Evolutionary conservation across 1,140 invertebrate species (phyloP).

Genomic region (Leptinotarsa lineolata): DNA sequence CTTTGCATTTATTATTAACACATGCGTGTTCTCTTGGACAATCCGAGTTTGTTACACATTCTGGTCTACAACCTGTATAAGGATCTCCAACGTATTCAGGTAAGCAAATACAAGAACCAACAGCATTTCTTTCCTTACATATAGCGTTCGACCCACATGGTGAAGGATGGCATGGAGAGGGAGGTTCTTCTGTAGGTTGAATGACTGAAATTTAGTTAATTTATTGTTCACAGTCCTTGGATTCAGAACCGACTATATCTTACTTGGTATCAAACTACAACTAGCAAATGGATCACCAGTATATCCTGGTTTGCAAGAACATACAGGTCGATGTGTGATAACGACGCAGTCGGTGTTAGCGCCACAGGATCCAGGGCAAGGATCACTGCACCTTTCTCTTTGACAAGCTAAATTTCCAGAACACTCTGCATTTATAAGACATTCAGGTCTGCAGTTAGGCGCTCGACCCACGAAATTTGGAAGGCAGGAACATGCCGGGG

Average conservation of each 20-base stretch:
- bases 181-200: slow-evolving; percentile 46
- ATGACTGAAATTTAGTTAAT: slow-evolving; percentile 32
- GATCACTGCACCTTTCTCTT: slow-evolving; percentile 67
- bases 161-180: slow-evolving; percentile 70
- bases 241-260: slow-evolving; percentile 18
- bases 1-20: slow-evolving; percentile 69
- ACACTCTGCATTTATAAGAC: slow-evolving; percentile 69
- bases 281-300: slow-evolving; percentile 67
- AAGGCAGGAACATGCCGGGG: slow-evolving; percentile 67
- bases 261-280: slow-evolving; percentile 59
- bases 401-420: slow-evolving; percentile 65
- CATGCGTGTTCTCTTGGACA: slow-evolving; percentile 71
- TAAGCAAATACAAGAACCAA: slow-evolving; percentile 72
- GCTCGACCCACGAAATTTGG: slow-evolving; percentile 63
- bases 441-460: slow-evolving; percentile 69
- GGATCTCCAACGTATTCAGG: slow-evolving; percentile 76
- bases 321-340: slow-evolving; percentile 66
- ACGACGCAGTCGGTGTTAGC: slow-evolving; percentile 65
- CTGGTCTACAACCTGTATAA: slow-evolving; percentile 72
- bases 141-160: slow-evolving; percentile 81
- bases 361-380: slow-evolving; percentile 66
- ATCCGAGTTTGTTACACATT: slow-evolving; percentile 74
- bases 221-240: neutral
- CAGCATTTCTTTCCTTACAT: slow-evolving; percentile 77
- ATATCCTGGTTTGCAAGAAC: slow-evolving; percentile 63